Evolutionary conservation across 23 tunicate species (phyloP), one percentile per base, ranked within the genome.

Genomic region (Styela clava): DNA sequence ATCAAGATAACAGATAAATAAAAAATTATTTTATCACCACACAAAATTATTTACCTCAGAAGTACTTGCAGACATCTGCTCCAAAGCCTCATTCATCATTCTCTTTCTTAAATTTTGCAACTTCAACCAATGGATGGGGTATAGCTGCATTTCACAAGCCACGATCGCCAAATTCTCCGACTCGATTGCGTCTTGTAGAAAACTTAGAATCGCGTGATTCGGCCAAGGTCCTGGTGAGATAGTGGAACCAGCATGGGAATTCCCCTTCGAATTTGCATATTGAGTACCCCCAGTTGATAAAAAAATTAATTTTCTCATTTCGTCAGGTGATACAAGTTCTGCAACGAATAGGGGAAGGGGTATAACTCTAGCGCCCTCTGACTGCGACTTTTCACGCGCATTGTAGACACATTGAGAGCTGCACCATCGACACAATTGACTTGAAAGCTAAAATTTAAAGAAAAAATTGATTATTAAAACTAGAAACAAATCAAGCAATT

Each of bases 351-450:
- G 71, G 16, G 71, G 71, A 67, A 18, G 24, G 31, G 71, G 22
- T 29, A 16, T 16, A 18, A 29, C 71, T 67, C 71, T 67, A 16
- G 1, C 71, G 22, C 31, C 31, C 19, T 22, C 31, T 1, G 21
- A 19, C 16, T 19, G 30, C 22, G 30, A 18, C 71, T 67, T 67
- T 29, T 25, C 31, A 19, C 31, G 19, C 0, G 71, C 30, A 22
- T 16, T 27, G 71, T 67, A 67, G 12, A 67, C 22, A 67, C 71
- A 25, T 67, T 67, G 71, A 24, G 31, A 18, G 31, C 71, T 67
- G 2, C 31, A 25, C 71, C 71, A 67, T 67, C 71, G 30, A 24
- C 71, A 67, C 22, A 67, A 67, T 67, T 67, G 71, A 24, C 71
- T 67, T 67, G 71, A 27, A 27, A 67, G 31, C 71, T 67, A 24